Percentiles rank a stretch among this genome's conserved stretches.
phyloP scores from a whole-genome alignment of 2,888 invertebrate genomes.

The Neoitamus cyanurus region DNA sequence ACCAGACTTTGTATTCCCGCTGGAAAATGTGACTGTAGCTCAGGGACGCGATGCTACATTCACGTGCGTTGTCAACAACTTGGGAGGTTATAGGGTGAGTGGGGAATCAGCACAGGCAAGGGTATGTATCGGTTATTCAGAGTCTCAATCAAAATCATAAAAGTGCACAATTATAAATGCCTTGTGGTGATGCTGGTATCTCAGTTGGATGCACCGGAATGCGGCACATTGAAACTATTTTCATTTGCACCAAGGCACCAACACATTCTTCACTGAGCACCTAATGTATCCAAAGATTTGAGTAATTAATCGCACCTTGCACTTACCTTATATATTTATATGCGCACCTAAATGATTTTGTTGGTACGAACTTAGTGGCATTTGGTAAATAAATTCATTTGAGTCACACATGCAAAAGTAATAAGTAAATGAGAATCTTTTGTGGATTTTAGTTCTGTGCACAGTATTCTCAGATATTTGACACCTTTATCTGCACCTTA shows the following conservation, averaged over 20 bases:
- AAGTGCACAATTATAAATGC: constrained; percentile 45
- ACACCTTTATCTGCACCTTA: constrained; percentile 32
- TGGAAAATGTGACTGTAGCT: constrained; percentile 82
- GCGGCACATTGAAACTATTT: constrained; percentile 46
- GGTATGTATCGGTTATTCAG: constrained; percentile 78
- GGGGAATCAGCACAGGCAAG: constrained; percentile 85
- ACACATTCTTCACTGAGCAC: constrained; percentile 41
- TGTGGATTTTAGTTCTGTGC: constrained; percentile 25
- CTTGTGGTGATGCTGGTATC: constrained; percentile 50
- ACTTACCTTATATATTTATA: neutral
- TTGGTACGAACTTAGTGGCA: constrained; percentile 12
- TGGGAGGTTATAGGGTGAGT: constrained; percentile 88
- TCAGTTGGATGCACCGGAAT: constrained; percentile 53
- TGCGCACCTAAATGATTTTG: constrained; percentile 11
- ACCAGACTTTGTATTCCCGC: constrained; percentile 79
- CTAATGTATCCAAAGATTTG: constrained; percentile 37
- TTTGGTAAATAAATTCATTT: constrained; percentile 24
- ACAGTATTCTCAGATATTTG: constrained; percentile 16
- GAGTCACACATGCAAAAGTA: neutral
- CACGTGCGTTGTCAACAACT: constrained; percentile 82
- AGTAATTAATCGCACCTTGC: constrained; percentile 14
- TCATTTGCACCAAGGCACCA: constrained; percentile 43
- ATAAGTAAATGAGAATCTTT: neutral
- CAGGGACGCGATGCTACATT: constrained; percentile 82
- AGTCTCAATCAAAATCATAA: constrained; percentile 37